Evolutionary conservation across 2,113 vertebrate genomes (phyloP).

Genomic region (Elephantulus edwardii): DNA sequence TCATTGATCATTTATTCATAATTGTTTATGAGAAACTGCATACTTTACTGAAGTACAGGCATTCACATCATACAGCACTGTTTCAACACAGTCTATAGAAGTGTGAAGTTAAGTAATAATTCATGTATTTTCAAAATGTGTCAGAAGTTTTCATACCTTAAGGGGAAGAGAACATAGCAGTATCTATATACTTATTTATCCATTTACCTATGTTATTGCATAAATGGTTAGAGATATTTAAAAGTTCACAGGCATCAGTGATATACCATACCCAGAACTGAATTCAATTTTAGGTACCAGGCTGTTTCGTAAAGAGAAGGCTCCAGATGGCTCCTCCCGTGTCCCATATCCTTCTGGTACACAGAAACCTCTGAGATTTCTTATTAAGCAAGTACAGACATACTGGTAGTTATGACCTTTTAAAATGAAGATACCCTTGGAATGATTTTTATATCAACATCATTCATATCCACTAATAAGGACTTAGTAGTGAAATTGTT

Average conservation of each 20-base stretch:
- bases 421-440: neutral
- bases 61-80: neutral
- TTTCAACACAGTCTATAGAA: neutral
- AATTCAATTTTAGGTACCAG: neutral
- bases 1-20: neutral
- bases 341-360: neutral
- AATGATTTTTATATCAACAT: neutral
- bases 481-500: neutral
- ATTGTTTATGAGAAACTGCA: neutral
- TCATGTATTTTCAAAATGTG: neutral
- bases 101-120: neutral
- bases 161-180: neutral
- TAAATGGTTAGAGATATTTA: neutral
- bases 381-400: neutral
- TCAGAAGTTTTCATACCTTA: neutral
- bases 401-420: constrained; percentile 15
- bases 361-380: constrained; percentile 42
- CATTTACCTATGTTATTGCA: neutral
- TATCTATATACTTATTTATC: neutral
- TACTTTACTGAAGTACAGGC: neutral
- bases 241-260: neutral
- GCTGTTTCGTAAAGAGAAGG: neutral
- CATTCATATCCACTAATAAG: neutral
- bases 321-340: neutral
- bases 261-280: neutral